phyloP scores from a whole-genome alignment of 2,797 vertebrate species.

The Alectoris magna region DNA sequence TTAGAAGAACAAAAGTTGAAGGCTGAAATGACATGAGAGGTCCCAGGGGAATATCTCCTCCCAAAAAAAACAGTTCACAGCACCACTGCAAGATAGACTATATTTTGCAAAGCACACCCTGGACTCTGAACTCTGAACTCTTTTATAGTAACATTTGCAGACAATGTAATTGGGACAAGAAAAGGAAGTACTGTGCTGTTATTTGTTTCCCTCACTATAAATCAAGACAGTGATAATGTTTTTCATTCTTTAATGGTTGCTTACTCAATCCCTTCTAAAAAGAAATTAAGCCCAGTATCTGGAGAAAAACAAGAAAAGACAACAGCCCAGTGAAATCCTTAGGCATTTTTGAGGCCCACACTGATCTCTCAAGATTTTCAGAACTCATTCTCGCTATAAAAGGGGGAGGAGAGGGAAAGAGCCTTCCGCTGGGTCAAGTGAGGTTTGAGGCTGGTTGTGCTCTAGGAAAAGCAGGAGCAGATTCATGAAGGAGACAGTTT shows the following conservation, averaged over 20 bases:
- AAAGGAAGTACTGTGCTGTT: neutral
- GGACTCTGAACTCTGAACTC: neutral
- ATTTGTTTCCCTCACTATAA: rapidly evolving
- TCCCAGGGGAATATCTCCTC: neutral
- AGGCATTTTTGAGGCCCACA: neutral
- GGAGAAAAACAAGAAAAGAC: neutral
- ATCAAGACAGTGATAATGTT: neutral
- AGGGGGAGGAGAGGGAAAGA: neutral
- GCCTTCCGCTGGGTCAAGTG: neutral
- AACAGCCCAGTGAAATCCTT: neutral
- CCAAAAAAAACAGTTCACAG: neutral
- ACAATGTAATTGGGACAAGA: neutral
- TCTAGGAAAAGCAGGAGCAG: neutral
- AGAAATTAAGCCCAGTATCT: neutral
- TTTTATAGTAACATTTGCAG: neutral
- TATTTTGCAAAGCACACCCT: neutral
- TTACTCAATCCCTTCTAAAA: neutral
- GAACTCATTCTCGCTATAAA: neutral
- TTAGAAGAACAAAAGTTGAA: neutral
- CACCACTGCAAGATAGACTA: neutral
- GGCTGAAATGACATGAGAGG: neutral
- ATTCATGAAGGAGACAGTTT: neutral
- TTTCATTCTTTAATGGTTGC: neutral
- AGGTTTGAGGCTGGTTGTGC: neutral
- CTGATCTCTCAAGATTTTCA: neutral